Evolutionary conservation across 2,888 invertebrate species (phyloP).

Genomic region (Spisula solida): DNA sequence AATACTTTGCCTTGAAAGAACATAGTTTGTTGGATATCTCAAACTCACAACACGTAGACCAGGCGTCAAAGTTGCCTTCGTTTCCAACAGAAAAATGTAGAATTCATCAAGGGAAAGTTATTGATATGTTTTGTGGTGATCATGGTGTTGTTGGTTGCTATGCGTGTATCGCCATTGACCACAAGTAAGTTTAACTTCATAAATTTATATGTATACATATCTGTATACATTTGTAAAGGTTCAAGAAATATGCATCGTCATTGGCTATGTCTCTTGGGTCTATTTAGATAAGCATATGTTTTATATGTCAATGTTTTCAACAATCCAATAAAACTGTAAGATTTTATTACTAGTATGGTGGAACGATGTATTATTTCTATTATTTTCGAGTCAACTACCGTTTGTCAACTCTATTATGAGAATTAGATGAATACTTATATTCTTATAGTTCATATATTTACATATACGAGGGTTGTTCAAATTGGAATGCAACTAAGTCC

Average conservation of each 20-base stretch:
- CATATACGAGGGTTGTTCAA: too few relatives aligned
- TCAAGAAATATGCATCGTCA: not conserved
- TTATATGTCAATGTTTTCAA: too few relatives aligned
- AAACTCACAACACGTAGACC: not conserved
- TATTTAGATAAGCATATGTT: not conserved
- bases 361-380: too few relatives aligned
- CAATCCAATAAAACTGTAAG: not conserved
- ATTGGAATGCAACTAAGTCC: too few relatives aligned
- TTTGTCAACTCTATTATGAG: too few relatives aligned
- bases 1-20: not conserved
- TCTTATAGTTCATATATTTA: too few relatives aligned
- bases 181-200: not conserved
- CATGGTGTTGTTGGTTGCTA: slow-evolving; percentile 4
- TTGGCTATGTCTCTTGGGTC: not conserved
- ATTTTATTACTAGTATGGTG: too few relatives aligned
- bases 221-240: not conserved
- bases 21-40: not conserved
- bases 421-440: too few relatives aligned
- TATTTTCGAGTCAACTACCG: too few relatives aligned
- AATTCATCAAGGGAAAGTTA: not conserved
- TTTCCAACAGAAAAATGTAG: slow-evolving; percentile 1
- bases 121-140: slow-evolving; percentile 6
- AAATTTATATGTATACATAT: too few relatives aligned
- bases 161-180: not conserved
- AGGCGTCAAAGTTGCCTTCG: not conserved